Percentiles rank a stretch among this genome's conserved stretches.
Conservation (phyloP, 64 coral and sea anemone species). For the Stichodactyla helianthus region DNA sequence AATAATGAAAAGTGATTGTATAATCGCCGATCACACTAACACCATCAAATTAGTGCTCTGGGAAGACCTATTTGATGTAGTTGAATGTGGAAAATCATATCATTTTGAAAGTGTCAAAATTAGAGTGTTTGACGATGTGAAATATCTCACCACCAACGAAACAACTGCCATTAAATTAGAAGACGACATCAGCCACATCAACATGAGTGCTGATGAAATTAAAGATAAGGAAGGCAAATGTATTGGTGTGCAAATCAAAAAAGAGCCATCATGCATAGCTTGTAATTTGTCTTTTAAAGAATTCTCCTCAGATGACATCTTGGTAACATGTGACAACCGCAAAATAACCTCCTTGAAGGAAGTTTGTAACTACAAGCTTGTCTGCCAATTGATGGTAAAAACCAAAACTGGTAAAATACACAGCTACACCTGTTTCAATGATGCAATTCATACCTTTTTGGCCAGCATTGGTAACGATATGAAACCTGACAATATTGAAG, state of each 20-base stretch:
- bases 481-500: background rate
- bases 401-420: slow-evolving; percentile 12
- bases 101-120: slow-evolving; percentile 73
- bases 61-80: slow-evolving; percentile 87
- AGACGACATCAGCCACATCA: slow-evolving; percentile 54
- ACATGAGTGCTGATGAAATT: slow-evolving; percentile 56
- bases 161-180: slow-evolving; percentile 47
- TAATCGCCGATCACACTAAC: slow-evolving; percentile 89
- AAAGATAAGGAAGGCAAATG: slow-evolving; percentile 50
- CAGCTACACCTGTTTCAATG: slow-evolving; percentile 51
- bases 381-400: slow-evolving; percentile 37
- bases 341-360: slow-evolving; percentile 17
- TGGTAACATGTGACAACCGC: slow-evolving; percentile 30
- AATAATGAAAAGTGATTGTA: slow-evolving; percentile 76
- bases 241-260: slow-evolving; percentile 46
- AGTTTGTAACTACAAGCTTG: slow-evolving; percentile 25
- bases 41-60: slow-evolving; percentile 68
- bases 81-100: slow-evolving; percentile 77
- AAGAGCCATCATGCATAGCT: slow-evolving; percentile 8
- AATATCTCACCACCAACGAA: slow-evolving; percentile 58
- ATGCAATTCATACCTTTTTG: slow-evolving; percentile 47
- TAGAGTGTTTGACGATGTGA: slow-evolving; percentile 59
- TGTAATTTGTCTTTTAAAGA: slow-evolving; percentile 23
- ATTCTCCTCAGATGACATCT: slow-evolving; percentile 7
- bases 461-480: slow-evolving; percentile 14